Evolutionary conservation across 1,140 invertebrate species (phyloP).

Genomic region (Anagrus nilaparvatae): DNA sequence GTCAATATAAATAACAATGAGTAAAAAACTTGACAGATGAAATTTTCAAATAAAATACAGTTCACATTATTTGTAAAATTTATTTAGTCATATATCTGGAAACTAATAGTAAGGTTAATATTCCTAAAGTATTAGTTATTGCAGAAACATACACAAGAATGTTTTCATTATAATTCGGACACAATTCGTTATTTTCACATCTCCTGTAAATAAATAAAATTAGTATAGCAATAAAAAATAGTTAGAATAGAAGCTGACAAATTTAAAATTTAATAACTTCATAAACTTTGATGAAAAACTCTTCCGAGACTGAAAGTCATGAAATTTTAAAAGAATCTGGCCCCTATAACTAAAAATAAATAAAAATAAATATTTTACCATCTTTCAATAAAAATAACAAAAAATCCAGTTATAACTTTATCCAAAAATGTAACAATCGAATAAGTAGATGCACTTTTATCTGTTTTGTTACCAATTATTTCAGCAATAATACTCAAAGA

Average conservation of each 20-base stretch:
- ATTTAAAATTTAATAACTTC: no score
- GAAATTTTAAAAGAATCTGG: slow-evolving; percentile 6
- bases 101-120: slow-evolving; percentile 44
- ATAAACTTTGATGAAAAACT: no score
- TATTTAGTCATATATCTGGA: no score
- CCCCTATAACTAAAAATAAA: slow-evolving; percentile 4
- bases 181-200: slow-evolving; percentile 51
- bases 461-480: slow-evolving; percentile 77
- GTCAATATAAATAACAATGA: no score
- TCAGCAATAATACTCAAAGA: slow-evolving; percentile 87
- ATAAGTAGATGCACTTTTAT: slow-evolving; percentile 85
- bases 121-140: slow-evolving; percentile 56
- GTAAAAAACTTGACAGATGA: no score
- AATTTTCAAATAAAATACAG: no score
- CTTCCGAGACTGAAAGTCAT: no score
- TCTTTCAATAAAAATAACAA: slow-evolving; percentile 76
- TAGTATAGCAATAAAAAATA: neutral
- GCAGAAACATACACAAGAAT: slow-evolving; percentile 68
- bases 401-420: slow-evolving; percentile 82
- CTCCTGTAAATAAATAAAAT: slow-evolving; percentile 43
- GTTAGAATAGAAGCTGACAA: slow-evolving; percentile 6
- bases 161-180: slow-evolving; percentile 65
- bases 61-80: no score
- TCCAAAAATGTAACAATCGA: slow-evolving; percentile 90
- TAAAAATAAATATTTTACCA: slow-evolving; percentile 43